phyloP scores from a whole-genome alignment of 2,797 vertebrate genomes.

The Pseudotriccus pelzelni region DNA sequence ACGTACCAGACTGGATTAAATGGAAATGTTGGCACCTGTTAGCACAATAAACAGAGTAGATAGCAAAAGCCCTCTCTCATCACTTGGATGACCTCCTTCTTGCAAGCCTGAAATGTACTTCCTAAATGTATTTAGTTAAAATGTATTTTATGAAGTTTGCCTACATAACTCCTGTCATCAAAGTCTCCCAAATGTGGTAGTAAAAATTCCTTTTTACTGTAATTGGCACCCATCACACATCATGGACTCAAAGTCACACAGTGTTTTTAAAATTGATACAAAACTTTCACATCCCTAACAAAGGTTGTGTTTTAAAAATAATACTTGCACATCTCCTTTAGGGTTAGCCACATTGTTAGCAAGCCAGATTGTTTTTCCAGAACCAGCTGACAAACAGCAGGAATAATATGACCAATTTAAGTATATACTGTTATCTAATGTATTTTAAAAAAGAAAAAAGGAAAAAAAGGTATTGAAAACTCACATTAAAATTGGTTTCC shows the following conservation, averaged over 20 bases:
- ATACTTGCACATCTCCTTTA: background rate
- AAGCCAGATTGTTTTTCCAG: background rate
- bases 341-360: background rate
- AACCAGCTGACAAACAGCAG: background rate
- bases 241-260: background rate
- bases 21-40: conserved; percentile 36
- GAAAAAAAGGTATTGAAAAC: background rate
- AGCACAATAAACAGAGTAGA: background rate
- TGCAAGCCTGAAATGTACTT: background rate
- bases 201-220: background rate
- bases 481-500: background rate
- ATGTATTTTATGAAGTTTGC: background rate
- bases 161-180: background rate
- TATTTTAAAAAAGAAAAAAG: background rate
- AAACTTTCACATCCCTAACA: background rate
- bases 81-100: background rate
- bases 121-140: background rate
- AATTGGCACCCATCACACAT: background rate
- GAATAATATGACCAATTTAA: background rate
- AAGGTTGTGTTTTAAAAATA: background rate
- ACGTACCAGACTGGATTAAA: conserved; percentile 38
- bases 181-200: background rate
- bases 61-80: background rate
- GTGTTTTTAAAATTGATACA: background rate
- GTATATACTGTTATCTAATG: background rate